Evolutionary conservation across 2,113 vertebrate species (phyloP).

Genomic region (Cephalophus harveyi): DNA sequence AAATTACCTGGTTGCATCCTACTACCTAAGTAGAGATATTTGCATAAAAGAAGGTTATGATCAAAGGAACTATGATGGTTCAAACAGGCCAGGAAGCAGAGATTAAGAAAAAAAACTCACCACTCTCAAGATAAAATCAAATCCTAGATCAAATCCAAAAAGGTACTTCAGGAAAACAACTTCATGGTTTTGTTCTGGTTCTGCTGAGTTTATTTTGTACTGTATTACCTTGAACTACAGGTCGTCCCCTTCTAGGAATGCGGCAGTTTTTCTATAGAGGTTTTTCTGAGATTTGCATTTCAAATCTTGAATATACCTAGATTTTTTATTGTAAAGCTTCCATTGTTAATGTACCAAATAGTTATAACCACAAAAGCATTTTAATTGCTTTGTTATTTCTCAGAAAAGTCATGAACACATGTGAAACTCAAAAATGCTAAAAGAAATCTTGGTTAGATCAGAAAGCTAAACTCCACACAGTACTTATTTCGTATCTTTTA

Average conservation of each 20-base stretch:
- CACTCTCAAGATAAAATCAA: neutral
- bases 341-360: neutral
- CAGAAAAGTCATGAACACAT: slow-evolving; percentile 15
- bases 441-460: neutral
- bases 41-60: neutral
- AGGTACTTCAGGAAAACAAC: neutral
- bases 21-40: neutral
- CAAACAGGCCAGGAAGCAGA: slow-evolving; percentile 14
- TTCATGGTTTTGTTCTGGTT: neutral
- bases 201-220: too few species aligned
- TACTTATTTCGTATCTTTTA: neutral
- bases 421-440: slow-evolving; percentile 33
- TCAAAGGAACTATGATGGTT: neutral
- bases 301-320: slow-evolving; percentile 6
- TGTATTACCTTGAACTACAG: neutral
- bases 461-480: neutral
- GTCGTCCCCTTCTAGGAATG: neutral
- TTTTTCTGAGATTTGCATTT: slow-evolving; percentile 31
- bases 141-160: neutral
- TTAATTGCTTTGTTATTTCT: slow-evolving; percentile 11
- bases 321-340: slow-evolving; percentile 2
- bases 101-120: neutral
- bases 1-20: slow-evolving; percentile 2
- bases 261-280: neutral
- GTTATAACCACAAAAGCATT: neutral